Base-by-base conservation (phyloP, 2,888 invertebrate species). In the Mesorhabditis belari region DNA sequence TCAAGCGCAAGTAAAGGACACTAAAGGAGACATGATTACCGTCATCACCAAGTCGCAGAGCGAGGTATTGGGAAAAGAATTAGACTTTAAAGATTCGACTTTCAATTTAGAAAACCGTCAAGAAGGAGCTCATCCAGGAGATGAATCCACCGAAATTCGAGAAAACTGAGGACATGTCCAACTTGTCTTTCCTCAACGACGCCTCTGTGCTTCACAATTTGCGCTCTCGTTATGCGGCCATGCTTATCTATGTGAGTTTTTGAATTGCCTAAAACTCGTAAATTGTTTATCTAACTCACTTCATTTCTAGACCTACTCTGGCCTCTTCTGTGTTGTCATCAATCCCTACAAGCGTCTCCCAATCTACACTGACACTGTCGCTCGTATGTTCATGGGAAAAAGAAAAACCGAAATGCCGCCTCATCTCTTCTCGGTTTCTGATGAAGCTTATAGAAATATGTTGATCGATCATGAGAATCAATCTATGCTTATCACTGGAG, bases 131-230 rank as follows among this genome's bases (percentile, higher is more conserved):
- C 81, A 89, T 94, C 82, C 88, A 87, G 84, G 94, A 95, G 87
- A 93, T 94, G 85, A 95, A 95, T 86, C 94, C 94, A 82, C 94
- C 94, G 83, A 95, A 95, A 87, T 95, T 91, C 87, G 94, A 94
- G 87, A 94, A 94, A 88, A 87, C 88, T 86, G 77, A 78, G 65
- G 77, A 78, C 74, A 79, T 79, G 77, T 80, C 79, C 68, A 92
- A 92, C 86, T 89, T 94, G 89, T 93, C 94, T 85, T 94, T 93
- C 87, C 89, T 94, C 86, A 95, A 95, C 87, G 94, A 94, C 86
- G 94, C 94, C 86, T 92, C 92, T 83, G 94, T 94, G 84, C 89
- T 95, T 85, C 90, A 93, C 88, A 94, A 94, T 87, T 88, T 94
- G 88, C 92, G 92, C 87, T 89, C 92, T 87, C 90, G 94, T 88